Evolutionary conservation across 2,113 vertebrate genomes (phyloP).

Genomic region (Pseudopodoces humilis): DNA sequence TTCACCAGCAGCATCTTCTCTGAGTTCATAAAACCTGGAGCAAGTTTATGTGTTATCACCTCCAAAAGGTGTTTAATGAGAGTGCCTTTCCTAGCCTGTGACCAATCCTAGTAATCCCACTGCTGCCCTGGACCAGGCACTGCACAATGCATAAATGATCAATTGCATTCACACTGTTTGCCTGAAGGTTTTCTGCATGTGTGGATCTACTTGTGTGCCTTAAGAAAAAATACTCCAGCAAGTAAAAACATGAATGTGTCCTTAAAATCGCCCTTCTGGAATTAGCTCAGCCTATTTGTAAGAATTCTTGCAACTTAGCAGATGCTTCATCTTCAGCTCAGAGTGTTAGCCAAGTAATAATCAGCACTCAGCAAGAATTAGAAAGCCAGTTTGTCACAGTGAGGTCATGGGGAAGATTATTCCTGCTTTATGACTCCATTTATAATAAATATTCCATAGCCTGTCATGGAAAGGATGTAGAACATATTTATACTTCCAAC

Average conservation of each 20-base stretch:
- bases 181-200: not conserved
- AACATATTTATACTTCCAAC: slow-evolving; percentile 46
- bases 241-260: not conserved
- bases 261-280: slow-evolving; percentile 52
- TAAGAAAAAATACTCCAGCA: not conserved
- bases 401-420: slow-evolving; percentile 66
- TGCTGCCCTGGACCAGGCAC: not conserved
- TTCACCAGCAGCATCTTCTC: not conserved
- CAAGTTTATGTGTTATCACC: not conserved
- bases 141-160: not conserved
- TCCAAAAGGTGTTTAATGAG: not conserved
- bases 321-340: slow-evolving; percentile 41
- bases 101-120: not conserved
- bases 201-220: not conserved
- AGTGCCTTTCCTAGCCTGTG: not conserved
- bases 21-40: not conserved
- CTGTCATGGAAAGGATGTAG: slow-evolving; percentile 41
- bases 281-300: slow-evolving; percentile 46
- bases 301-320: slow-evolving; percentile 56
- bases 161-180: not conserved
- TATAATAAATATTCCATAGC: slow-evolving; percentile 63
- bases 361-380: slow-evolving; percentile 63
- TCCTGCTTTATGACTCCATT: slow-evolving; percentile 60
- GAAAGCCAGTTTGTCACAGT: slow-evolving; percentile 62
- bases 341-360: slow-evolving; percentile 56